Evolutionary conservation across 2,888 invertebrate species (phyloP), one percentile per base, ranked within the genome.

Genomic region (Chymomyza caudatula): DNA sequence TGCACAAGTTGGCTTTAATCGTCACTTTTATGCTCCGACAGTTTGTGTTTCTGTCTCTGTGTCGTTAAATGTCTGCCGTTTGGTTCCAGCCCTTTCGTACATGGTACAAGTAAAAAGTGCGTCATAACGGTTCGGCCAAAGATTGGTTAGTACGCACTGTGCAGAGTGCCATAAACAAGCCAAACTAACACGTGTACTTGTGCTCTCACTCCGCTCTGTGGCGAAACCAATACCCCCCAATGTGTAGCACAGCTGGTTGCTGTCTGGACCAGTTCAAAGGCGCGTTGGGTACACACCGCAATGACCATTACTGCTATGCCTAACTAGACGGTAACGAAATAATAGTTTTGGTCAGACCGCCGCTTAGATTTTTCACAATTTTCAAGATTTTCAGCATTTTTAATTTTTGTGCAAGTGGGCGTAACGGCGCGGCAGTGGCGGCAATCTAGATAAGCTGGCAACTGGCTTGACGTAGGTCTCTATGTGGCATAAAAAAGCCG

Each of bases 281-380:
- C 29, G 29, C 29, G 29, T 11, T 37, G 65, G 64, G 73, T 60
- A 80, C 81, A 80, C 49, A 86, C 80, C 80, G 80, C 80, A 80
- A 83, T 5, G 29, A 58, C 19, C 60, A 43, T 44, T 49, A 37
- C 29, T 8, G 11, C 29, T 37, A 60, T 58, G 60, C 61, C 76
- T 77, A 76, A 83, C 86, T 85, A 83, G 84, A 77, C 77, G 85
- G 76, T 78, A 85, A 85, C 78, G 71, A 82, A 70, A 78, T 79
- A 83, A 82, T 78, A 67, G 73, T 63, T 69, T 55, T 49, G 53
- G 43, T 47, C 60, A 22, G 57, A 23, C 29, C 29, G 29, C 29
- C 29, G 29, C 29, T 37, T 37, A 37, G 29, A 47, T 29, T 43
- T 51, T 52, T 19, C 3, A 20, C 42, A 25, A 19, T 25, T 55